A percentile compares a stretch with the other conserved stretches of the same genome.
Evolutionary conservation across 2,888 invertebrate species (phyloP).

Genomic region (Xanthorhoe spadicearia): DNA sequence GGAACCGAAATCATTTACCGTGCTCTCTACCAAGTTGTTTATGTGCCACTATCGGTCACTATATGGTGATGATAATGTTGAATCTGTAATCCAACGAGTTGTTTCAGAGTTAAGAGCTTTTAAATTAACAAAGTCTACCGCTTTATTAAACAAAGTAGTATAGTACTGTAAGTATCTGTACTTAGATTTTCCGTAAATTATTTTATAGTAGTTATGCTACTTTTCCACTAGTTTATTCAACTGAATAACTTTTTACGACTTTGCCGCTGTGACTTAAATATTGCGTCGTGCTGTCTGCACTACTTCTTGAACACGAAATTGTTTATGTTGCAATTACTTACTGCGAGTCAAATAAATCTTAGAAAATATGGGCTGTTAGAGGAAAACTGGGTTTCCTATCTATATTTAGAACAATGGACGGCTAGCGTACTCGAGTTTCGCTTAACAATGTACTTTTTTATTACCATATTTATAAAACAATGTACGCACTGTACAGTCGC

Average conservation of each 20-base stretch:
- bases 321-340: conserved; percentile 25
- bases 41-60: no score
- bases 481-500: no score
- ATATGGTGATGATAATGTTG: no score
- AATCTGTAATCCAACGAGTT: no score
- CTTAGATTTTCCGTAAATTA: no score
- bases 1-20: no score
- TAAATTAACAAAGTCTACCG: no score
- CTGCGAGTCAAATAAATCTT: conserved; percentile 28
- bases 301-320: conserved; percentile 23
- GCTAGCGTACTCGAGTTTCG: not conserved
- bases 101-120: no score
- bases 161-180: no score
- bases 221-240: not conserved
- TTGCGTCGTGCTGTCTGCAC: not conserved
- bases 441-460: not conserved
- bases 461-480: not conserved
- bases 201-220: no score
- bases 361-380: conserved; percentile 14
- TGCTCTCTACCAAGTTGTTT: no score
- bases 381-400: conserved; percentile 12
- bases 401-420: conserved; percentile 4
- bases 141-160: no score
- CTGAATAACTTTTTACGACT: not conserved
- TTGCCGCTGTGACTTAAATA: not conserved